These are phyloP conservation scores for Mallateleia sp. DNA, from an alignment of 2,888 invertebrate species.

Conservation along the genomic window DNA sequence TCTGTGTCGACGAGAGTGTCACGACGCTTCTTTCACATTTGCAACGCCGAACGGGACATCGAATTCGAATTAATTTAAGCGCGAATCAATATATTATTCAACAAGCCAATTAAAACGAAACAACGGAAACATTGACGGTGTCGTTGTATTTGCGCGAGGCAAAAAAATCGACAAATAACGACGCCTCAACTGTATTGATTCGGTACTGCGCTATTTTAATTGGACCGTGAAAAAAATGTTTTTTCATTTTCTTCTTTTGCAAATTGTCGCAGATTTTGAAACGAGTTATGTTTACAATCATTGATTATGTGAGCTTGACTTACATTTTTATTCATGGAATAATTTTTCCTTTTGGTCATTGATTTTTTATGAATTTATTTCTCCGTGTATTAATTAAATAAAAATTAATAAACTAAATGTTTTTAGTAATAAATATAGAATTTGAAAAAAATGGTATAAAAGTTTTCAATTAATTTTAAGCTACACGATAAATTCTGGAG, in stretches of 20 bases:
- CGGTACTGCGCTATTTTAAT: constrained; percentile 8
- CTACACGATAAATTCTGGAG: too few relatives aligned
- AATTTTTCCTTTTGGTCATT: too few relatives aligned
- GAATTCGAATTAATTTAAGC: constrained; percentile 71
- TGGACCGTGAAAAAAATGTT: background rate
- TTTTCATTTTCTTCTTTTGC: background rate
- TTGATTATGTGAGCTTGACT: background rate
- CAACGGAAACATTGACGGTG: constrained; percentile 41
- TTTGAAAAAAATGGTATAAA: too few relatives aligned
- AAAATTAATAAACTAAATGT: too few relatives aligned
- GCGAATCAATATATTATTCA: constrained; percentile 71
- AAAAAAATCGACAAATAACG: constrained; percentile 61
- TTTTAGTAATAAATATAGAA: too few relatives aligned
- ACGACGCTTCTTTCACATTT: constrained; percentile 44
- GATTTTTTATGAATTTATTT: too few relatives aligned
- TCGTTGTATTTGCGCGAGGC: background rate
- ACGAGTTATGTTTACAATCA: background rate
- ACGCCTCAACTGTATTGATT: constrained; percentile 41
- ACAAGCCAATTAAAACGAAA: constrained; percentile 68
- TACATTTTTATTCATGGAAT: too few relatives aligned
- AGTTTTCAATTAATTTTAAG: too few relatives aligned
- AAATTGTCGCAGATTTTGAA: background rate
- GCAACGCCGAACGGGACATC: constrained; percentile 42
- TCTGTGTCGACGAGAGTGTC: constrained; percentile 9
- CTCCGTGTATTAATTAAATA: too few relatives aligned